Evolutionary conservation across 2,888 invertebrate genomes (phyloP), one percentile per base, ranked within the genome.

Genomic region (Aphelenchoides bicaudatus): DNA sequence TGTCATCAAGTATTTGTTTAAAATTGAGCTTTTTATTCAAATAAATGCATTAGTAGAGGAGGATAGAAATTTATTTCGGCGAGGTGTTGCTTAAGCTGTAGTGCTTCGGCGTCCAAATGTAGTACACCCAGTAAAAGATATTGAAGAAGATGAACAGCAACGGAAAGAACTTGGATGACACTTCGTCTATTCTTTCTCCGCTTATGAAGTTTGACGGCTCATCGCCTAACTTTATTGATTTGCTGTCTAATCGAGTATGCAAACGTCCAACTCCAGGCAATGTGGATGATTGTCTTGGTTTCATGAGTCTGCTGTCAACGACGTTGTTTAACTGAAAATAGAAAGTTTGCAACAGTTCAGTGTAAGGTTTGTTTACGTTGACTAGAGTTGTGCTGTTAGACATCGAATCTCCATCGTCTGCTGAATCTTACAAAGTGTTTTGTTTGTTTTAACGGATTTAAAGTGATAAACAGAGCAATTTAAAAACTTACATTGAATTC

Each of bases 51-150:
- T n/a, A n/a, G n/a, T n/a, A n/a, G n/a, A n/a, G n/a, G n/a, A n/a
- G n/a, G n/a, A n/a, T n/a, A n/a, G n/a, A n/a, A n/a, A n/a, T n/a
- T n/a, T n/a, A n/a, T n/a, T n/a, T n/a, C n/a, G n/a, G n/a, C n/a
- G n/a, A n/a, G n/a, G n/a, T n/a, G n/a, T n/a, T n/a, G 1, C 1
- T 37, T 43, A 3, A 43, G 3, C 43, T 27, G 16, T 25, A 43
- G 16, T 43, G 23, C 52, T 51, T 56, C 8, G 56, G 34, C 65
- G 61, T 63, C 27, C 75, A 74, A 48, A 79, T 73, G 62, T 78
- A 78, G 61, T 78, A 79, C 61, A 71, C 70, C 79, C 79, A 78
- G 56, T 78, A 78, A 65, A 77, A 74, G 30, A 78, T 66, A 61
- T 79, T 78, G 72, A 78, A 78, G 5, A 75, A 73, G 29, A 69